A percentile compares a stretch with the other conserved stretches of the same genome.
Evolutionary conservation across 2,888 invertebrate genomes (phyloP).

Genomic region (Agonum fuliginosum): DNA sequence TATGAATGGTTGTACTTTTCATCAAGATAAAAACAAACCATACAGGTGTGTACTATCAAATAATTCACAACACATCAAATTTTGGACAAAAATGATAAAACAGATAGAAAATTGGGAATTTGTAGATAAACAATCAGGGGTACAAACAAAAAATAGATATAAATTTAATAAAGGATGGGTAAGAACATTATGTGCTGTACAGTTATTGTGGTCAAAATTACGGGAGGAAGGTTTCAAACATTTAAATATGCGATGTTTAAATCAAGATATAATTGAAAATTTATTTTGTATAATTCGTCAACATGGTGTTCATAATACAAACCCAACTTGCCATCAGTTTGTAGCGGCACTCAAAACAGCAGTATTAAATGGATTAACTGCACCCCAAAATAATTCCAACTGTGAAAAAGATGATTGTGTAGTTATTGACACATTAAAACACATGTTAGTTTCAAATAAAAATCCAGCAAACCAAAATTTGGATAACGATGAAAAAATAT

Average conservation of each 20-base stretch:
- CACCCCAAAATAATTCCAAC: neutral
- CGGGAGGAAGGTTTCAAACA: neutral
- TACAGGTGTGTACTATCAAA: neutral
- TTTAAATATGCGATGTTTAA: neutral
- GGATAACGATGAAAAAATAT: neutral
- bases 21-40: neutral
- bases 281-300: constrained; percentile 1
- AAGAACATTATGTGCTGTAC: neutral
- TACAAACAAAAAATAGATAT: neutral
- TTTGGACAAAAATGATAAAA: neutral
- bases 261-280: neutral
- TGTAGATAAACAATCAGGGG: neutral
- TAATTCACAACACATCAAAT: neutral
- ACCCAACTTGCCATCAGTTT: neutral
- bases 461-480: neutral
- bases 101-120: neutral
- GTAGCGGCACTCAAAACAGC: neutral
- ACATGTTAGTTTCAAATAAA: neutral
- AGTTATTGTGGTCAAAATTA: neutral
- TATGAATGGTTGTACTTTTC: neutral
- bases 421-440: neutral
- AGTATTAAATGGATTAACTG: constrained; percentile 16
- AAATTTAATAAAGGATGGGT: neutral
- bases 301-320: neutral
- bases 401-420: neutral